A percentile compares a stretch with the other conserved stretches of the same genome.
Evolutionary conservation across 2,113 vertebrate species (phyloP).

Genomic region (Mormyrus lacerda): DNA sequence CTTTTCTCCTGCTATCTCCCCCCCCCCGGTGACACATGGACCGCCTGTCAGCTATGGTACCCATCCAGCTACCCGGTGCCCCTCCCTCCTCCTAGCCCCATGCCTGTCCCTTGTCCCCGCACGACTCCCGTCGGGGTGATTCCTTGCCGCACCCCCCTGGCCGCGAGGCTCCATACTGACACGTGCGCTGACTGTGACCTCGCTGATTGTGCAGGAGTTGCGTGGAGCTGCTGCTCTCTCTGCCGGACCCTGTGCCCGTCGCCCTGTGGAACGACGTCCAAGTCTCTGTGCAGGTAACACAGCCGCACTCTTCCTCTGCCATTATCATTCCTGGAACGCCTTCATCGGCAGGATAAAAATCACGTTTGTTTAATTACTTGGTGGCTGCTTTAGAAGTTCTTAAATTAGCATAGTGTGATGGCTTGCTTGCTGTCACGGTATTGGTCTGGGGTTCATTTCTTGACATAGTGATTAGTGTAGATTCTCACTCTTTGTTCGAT

Average conservation of each 20-base stretch:
- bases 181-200: background rate
- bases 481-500: background rate
- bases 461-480: background rate
- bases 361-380: background rate
- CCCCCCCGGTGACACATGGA: background rate
- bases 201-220: constrained; percentile 72
- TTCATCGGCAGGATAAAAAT: background rate
- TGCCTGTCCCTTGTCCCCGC: background rate
- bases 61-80: background rate
- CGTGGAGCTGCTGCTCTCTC: constrained; percentile 82
- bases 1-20: background rate
- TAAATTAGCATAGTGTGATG: background rate
- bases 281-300: constrained; percentile 78
- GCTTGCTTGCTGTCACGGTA: background rate
- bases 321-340: background rate
- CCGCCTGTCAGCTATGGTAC: background rate
- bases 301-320: background rate
- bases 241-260: constrained; percentile 78
- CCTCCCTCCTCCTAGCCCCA: background rate
- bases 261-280: constrained; percentile 78
- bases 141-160: no score
- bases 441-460: background rate
- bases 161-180: background rate
- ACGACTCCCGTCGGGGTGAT: background rate
- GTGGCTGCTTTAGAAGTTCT: background rate